These are phyloP conservation scores for Syngnathoides biaculeatus DNA, from an alignment of 2,113 vertebrate genomes.

Conservation along the genomic window DNA sequence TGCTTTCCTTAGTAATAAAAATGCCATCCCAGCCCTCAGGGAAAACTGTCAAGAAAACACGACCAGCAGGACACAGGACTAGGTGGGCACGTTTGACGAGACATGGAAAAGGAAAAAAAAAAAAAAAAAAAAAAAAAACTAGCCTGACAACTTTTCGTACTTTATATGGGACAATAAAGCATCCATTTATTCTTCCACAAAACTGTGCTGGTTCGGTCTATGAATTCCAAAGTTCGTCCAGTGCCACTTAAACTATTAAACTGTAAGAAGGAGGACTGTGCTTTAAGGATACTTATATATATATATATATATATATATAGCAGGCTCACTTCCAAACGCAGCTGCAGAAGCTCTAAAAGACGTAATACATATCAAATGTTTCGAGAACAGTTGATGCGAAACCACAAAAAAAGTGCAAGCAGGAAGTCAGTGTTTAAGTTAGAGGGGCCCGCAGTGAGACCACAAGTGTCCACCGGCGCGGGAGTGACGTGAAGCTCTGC, in stretches of 20 bases:
- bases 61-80: slow-evolving; percentile 10
- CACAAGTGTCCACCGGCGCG: background rate
- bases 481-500: background rate
- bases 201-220: background rate
- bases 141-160: background rate
- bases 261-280: background rate
- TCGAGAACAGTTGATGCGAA: background rate
- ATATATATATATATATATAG: too few relatives aligned
- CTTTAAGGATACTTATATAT: background rate
- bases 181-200: background rate
- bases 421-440: background rate
- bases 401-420: background rate
- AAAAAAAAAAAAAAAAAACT: background rate
- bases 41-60: slow-evolving; percentile 27
- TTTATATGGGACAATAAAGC: background rate
- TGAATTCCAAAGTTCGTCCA: background rate
- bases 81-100: slow-evolving; percentile 26
- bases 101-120: background rate
- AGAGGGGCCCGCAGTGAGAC: background rate
- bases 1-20: slow-evolving; percentile 24
- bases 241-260: background rate
- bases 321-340: background rate
- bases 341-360: background rate
- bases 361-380: background rate
- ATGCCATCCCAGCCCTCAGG: slow-evolving; percentile 31